A percentile compares a stretch with the other conserved stretches of the same genome.
Conservation (phyloP, 1,140 invertebrate genomes). For the Drosophila busckii region DNA sequence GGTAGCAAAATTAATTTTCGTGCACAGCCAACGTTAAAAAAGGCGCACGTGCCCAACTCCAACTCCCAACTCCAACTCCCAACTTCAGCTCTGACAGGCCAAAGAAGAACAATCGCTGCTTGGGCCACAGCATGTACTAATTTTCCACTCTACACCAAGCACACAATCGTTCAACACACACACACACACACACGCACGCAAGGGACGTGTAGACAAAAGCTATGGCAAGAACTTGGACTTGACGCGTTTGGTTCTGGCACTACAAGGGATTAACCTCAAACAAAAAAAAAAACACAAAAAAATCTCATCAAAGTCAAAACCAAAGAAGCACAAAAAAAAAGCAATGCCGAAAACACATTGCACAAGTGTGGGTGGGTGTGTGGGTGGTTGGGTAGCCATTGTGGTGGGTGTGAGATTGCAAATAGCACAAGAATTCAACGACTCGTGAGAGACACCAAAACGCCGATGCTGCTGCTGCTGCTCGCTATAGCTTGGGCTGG, state of each 20-base stretch:
- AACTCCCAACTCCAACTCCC: background rate
- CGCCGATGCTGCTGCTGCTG: background rate
- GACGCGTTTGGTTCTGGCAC: slow-evolving; percentile 67
- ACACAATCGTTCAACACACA: slow-evolving; percentile 44
- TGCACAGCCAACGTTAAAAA: slow-evolving; percentile 61
- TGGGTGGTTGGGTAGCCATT: background rate
- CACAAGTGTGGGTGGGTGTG: background rate
- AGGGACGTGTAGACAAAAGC: slow-evolving; percentile 53
- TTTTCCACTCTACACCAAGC: slow-evolving; percentile 73
- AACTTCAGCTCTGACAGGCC: slow-evolving; percentile 3
- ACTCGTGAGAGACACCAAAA: slow-evolving; percentile 45
- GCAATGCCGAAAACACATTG: slow-evolving; percentile 27
- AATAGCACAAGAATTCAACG: slow-evolving; percentile 64
- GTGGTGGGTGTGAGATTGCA: slow-evolving; percentile 56
- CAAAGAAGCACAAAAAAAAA: slow-evolving; percentile 39
- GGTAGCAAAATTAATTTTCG: slow-evolving; percentile 74
- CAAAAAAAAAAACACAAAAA: too few species aligned
- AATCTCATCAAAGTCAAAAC: slow-evolving; percentile 76
- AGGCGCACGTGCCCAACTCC: slow-evolving; percentile 41
- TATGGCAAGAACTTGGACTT: slow-evolving; percentile 67
- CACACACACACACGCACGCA: slow-evolving; percentile 12
- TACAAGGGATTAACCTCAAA: slow-evolving; percentile 77
- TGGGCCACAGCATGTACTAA: slow-evolving; percentile 74
- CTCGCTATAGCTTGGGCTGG: background rate
- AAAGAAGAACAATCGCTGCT: slow-evolving; percentile 58